Evolutionary conservation across 92 coral and sea anemone species (phyloP), one percentile per base, ranked within the genome.

Genomic region (Epizoanthus rinbou): DNA sequence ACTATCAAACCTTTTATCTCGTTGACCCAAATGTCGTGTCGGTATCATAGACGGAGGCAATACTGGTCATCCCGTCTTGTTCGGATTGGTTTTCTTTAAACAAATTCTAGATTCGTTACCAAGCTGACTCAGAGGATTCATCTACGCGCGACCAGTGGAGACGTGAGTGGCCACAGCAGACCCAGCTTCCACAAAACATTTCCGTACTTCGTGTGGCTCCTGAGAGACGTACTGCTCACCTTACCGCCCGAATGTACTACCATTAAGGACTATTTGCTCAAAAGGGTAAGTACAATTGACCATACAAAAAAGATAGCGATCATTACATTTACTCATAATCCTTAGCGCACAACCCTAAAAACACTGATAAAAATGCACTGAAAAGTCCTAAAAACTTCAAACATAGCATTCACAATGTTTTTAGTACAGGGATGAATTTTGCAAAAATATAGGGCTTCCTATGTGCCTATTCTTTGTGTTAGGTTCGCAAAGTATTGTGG

Each of bases 191-290:
- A 69, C 76, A 73, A 84, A 11, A 73, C 69, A 2, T 91, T 91
- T 62, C 92, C 95, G 6, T 85, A 85, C 84, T 91, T 91, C 76
- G 81, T 91, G 79, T 91, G 95, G 95, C 82, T 91, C n/a, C 87
- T 91, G 57, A 90, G 95, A 31, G 92, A 91, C 54, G 92, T 89
- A 57, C 85, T 85, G 54, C 80, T 91, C 18, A 83, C 76, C 31
- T 69, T 87, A 16, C 87, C 89, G 14, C 43, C 85, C 17, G 92
- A 83, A 13, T 88, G 91, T 45, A 50, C 35, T 43, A 68, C 82
- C 14, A 84, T 84, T 31, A 88, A 79, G 73, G 91, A 84, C 11
- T 88, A 76, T 57, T 84, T 88, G 54, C 73, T 71, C 41, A 84
- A 83, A 68, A 83, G 81, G 76, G 91, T 84, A 25, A 35, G 74